Evolutionary conservation across 2,888 invertebrate species (phyloP).

Genomic region (Ennomos quercinarius): DNA sequence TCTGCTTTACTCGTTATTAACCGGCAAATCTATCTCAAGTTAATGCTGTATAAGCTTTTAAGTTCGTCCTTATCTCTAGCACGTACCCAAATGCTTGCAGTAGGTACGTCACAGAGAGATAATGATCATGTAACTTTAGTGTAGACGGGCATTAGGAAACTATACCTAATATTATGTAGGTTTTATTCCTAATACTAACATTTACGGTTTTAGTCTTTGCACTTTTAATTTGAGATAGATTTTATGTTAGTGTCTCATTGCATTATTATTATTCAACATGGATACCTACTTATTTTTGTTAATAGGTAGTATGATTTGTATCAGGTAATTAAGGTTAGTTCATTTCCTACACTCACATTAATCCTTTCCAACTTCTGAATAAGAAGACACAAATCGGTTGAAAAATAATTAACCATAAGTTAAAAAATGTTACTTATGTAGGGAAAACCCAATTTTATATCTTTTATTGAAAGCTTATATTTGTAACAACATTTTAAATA

Average conservation of each 20-base stretch:
- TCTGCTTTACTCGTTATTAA: constrained; percentile 20
- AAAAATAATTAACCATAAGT: background rate
- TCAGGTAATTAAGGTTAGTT: background rate
- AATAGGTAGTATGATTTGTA: no score
- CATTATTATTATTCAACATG: background rate
- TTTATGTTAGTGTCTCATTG: background rate
- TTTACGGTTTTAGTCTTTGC: background rate
- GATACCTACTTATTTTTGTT: no score
- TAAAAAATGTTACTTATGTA: no score
- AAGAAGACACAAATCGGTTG: constrained; percentile 22
- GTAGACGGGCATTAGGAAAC: no score
- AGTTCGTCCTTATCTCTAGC: no score
- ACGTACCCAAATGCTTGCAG: no score
- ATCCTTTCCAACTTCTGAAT: background rate
- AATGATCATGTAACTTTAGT: no score
- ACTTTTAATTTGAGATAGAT: constrained; percentile 15
- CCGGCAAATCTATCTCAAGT: constrained; percentile 7
- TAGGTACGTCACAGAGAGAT: no score
- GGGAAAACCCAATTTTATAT: no score
- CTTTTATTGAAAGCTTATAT: no score
- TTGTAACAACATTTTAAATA: no score
- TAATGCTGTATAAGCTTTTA: background rate
- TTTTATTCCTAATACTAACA: background rate
- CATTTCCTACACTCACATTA: constrained; percentile 4
- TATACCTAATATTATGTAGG: no score